These are phyloP conservation scores for Frankliniella intonsa DNA, from an alignment of 2,888 invertebrate genomes.

Conservation along the genomic window DNA sequence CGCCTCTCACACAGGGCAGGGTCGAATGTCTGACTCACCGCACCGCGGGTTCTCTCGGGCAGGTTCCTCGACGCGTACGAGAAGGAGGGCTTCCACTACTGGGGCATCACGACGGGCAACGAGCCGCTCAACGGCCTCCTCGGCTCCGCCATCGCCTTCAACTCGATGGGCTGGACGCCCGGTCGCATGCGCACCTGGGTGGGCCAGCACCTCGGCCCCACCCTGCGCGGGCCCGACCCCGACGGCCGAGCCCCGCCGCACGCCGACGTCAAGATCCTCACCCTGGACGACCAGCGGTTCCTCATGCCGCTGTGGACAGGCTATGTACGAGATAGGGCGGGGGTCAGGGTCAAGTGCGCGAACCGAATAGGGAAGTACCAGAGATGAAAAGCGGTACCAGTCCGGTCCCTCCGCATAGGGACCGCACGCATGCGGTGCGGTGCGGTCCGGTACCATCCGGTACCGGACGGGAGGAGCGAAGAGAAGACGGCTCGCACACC, in stretches of 20 bases:
- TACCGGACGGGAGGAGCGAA: no score
- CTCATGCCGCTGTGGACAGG: slow-evolving; percentile 61
- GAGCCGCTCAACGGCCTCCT: slow-evolving; percentile 68
- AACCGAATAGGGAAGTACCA: no score
- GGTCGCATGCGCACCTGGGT: slow-evolving; percentile 60
- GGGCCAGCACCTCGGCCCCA: slow-evolving; percentile 66
- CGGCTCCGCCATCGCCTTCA: slow-evolving; percentile 54
- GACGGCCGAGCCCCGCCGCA: slow-evolving; percentile 49
- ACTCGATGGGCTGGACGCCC: slow-evolving; percentile 71
- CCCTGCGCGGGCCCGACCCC: slow-evolving; percentile 47
- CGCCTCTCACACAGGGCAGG: no score
- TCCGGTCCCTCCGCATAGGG: no score
- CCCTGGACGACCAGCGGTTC: slow-evolving; percentile 69
- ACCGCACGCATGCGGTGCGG: no score
- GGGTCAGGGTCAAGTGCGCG: neutral
- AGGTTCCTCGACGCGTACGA: slow-evolving; percentile 74
- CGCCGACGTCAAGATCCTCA: slow-evolving; percentile 61
- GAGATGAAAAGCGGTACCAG: no score
- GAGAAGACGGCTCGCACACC: no score
- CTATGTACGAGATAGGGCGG: slow-evolving; percentile 49
- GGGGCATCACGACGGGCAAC: slow-evolving; percentile 83
- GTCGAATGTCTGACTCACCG: no score
- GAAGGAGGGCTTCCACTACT: slow-evolving; percentile 61
- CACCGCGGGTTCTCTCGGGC: neutral
- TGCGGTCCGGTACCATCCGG: no score